These are phyloP conservation scores for Stylophora pistillata DNA, from an alignment of 64 coral and sea anemone species.

Conservation along the genomic window DNA sequence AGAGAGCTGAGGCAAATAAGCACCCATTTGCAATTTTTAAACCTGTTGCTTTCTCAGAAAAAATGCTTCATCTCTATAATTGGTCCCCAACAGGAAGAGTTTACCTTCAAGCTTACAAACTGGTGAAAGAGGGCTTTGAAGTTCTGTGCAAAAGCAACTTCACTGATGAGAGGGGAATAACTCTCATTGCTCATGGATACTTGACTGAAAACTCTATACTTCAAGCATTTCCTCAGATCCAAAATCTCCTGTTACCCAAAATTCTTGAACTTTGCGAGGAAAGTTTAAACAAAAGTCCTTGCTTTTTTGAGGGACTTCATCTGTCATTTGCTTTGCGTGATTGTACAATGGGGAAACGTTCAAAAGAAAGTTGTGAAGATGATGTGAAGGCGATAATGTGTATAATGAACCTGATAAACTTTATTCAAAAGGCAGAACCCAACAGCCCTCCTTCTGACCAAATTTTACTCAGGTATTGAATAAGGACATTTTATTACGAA, in stretches of 20 bases:
- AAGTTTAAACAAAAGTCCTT: neutral
- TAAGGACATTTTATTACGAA: too few relatives aligned
- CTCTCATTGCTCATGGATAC: conserved; percentile 49
- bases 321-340: neutral
- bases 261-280: conserved; percentile 13
- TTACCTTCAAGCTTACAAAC: conserved; percentile 73
- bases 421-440: conserved; percentile 68
- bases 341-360: neutral
- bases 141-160: conserved; percentile 71
- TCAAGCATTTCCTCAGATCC: conserved; percentile 31
- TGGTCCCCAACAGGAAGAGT: conserved; percentile 74
- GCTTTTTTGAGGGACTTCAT: conserved; percentile 72
- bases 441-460: too few relatives aligned
- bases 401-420: conserved; percentile 60
- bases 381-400: conserved; percentile 26
- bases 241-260: neutral
- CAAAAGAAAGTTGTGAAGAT: neutral
- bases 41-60: conserved; percentile 55
- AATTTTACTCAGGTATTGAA: too few relatives aligned
- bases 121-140: conserved; percentile 62
- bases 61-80: conserved; percentile 53
- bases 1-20: neutral
- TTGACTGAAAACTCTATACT: conserved; percentile 61
- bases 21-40: conserved; percentile 62
- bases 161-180: conserved; percentile 60